Evolutionary conservation across 2,113 vertebrate genomes (phyloP), one percentile per base, ranked within the genome.

Genomic region (Misgurnus anguillicaudatus): DNA sequence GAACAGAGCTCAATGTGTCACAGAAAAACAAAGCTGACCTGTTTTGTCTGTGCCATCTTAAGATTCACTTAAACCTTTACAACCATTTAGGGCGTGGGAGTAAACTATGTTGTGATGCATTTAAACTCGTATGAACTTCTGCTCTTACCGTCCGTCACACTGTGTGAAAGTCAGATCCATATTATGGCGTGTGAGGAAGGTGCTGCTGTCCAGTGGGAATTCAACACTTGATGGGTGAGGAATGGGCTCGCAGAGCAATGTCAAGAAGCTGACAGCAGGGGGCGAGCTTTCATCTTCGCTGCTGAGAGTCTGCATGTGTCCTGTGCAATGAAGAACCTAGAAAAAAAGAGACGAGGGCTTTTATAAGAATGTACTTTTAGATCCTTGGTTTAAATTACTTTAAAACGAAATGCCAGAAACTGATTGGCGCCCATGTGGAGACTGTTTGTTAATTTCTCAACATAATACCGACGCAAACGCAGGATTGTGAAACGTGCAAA

Each of bases 121-220:
- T 57, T 17, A 6, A 64, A 16, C 14, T n/a, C 9, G n/a, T 31
- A 45, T 16, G 4, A 45, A 45, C 51, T 31, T 19, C 14, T 19
- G 7, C 48, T 61, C 79, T 84, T 45, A 94, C 93, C 91, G 91
- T 75, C 95, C 94, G 0, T 96, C 94, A 5, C 95, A 96, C 88
- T 95, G 94, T 3, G 92, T 96, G 88, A 95, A 96, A 81, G 86
- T 88, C 90, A 96, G 92, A 85, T 96, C 94, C 93, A 96, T 91
- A 88, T 86, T 94, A 88, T 96, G 95, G n/a, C 93, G 93, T 63
- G 92, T 95, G 66, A 96, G 92, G 82, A 96, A 94, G 72, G 94
- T 91, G 57, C 85, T 89, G 11, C 87, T 86, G 85, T 94, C 94
- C 88, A 96, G 87, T 0, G 93, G 94, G 53, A 94, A 92, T 86